Evolutionary conservation across 2,888 invertebrate genomes (phyloP).

Genomic region (Thereva nobilitata): DNA sequence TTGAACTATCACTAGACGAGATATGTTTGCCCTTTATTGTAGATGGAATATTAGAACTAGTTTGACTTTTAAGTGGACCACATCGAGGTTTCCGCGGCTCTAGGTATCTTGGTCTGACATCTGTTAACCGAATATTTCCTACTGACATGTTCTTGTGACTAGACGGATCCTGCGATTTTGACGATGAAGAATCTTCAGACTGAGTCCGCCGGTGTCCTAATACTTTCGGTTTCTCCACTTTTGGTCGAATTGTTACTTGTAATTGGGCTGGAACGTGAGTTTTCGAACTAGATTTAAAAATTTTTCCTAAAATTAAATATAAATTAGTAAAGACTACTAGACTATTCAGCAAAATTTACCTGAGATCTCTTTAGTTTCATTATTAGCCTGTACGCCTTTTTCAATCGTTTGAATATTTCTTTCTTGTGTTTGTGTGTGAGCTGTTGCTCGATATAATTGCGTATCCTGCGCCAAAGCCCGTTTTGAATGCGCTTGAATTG

Average conservation of each 20-base stretch:
- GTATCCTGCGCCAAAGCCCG: constrained; percentile 54
- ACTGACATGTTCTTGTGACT: constrained; percentile 22
- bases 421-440: constrained; percentile 49
- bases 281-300: constrained; percentile 54
- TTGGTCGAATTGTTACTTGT: constrained; percentile 4
- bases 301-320: constrained; percentile 48
- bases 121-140: constrained; percentile 45
- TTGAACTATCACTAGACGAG: constrained; percentile 58
- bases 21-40: constrained; percentile 50
- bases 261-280: constrained; percentile 51
- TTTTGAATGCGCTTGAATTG: constrained; percentile 59
- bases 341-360: constrained; percentile 1
- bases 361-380: constrained; percentile 50
- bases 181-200: constrained; percentile 52
- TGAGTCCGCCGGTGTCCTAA: constrained; percentile 53
- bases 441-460: constrained; percentile 54
- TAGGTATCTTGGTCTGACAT: constrained; percentile 65
- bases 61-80: constrained; percentile 47
- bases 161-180: constrained; percentile 11
- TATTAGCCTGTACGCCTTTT: constrained; percentile 53
- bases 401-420: constrained; percentile 50
- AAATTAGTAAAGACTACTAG: neutral
- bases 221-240: constrained; percentile 44
- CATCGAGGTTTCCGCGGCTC: constrained; percentile 61
- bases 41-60: constrained; percentile 53